phyloP scores from a whole-genome alignment of 2,113 vertebrate species.

The Labeo rohita region DNA sequence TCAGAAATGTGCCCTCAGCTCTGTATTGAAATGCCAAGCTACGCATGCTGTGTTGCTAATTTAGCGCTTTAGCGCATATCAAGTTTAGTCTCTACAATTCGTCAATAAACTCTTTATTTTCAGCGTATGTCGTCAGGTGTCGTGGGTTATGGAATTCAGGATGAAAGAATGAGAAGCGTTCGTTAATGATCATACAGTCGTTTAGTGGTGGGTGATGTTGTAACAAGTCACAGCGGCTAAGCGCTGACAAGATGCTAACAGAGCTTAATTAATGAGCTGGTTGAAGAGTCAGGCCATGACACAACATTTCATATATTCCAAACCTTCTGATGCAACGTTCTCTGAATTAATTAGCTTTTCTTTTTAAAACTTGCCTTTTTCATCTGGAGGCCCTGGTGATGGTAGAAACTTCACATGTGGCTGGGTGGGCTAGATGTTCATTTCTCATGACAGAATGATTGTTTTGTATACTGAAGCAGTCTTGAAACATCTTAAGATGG shows the following conservation, averaged over 20 bases:
- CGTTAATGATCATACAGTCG: conserved; percentile 27
- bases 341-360: conserved; percentile 43
- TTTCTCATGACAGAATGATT: background rate
- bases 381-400: background rate
- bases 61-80: background rate
- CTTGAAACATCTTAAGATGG: background rate
- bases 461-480: background rate
- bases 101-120: conserved; percentile 14
- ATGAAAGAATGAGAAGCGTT: background rate
- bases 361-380: background rate
- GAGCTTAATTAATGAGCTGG: conserved; percentile 46
- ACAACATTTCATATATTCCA: conserved; percentile 49
- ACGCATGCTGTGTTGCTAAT: background rate
- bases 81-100: conserved; percentile 8
- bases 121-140: background rate
- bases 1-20: conserved; percentile 21
- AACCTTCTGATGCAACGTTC: background rate
- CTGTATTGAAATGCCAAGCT: conserved; percentile 33
- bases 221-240: background rate
- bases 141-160: background rate
- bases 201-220: background rate
- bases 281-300: conserved; percentile 33
- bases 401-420: background rate
- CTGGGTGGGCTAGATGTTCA: background rate
- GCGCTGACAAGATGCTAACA: conserved; percentile 14